phyloP scores from a whole-genome alignment of 2,888 invertebrate species.

The Heteropelma amictum region DNA sequence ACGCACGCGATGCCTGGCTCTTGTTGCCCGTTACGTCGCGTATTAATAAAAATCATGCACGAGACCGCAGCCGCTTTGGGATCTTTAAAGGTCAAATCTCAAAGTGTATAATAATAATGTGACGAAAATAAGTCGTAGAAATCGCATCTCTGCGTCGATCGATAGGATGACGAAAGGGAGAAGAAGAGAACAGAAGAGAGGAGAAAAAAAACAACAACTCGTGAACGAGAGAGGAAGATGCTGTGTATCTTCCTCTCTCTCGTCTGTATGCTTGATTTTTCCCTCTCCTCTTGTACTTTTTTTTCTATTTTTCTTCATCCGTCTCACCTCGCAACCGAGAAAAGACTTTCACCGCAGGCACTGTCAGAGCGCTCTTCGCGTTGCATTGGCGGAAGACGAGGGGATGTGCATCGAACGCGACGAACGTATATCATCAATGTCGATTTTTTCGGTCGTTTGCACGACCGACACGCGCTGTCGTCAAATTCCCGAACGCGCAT shows the following conservation, averaged over 20 bases:
- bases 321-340: conserved; percentile 36
- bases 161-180: conserved; percentile 18
- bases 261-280: no score
- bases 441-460: conserved; percentile 26
- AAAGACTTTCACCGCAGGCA: conserved; percentile 48
- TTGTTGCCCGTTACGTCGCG: conserved; percentile 16
- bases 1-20: conserved; percentile 8
- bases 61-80: conserved; percentile 16
- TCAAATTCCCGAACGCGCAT: conserved; percentile 18
- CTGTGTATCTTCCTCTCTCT: conserved; percentile 32
- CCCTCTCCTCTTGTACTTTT: conserved; percentile 1
- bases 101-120: conserved; percentile 3
- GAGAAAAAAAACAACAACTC: not conserved
- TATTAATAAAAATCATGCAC: conserved; percentile 12
- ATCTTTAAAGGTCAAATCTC: conserved; percentile 52
- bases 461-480: conserved; percentile 19
- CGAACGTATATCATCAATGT: not conserved
- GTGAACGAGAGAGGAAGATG: conserved; percentile 32
- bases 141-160: conserved; percentile 10
- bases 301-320: not conserved
- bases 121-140: conserved; percentile 25
- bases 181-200: not conserved
- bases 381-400: conserved; percentile 36
- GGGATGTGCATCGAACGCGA: conserved; percentile 8
- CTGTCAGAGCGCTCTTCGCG: conserved; percentile 29